Base-by-base conservation (phyloP, 2,797 vertebrate genomes). In the Lepilemur ruficaudatus region DNA sequence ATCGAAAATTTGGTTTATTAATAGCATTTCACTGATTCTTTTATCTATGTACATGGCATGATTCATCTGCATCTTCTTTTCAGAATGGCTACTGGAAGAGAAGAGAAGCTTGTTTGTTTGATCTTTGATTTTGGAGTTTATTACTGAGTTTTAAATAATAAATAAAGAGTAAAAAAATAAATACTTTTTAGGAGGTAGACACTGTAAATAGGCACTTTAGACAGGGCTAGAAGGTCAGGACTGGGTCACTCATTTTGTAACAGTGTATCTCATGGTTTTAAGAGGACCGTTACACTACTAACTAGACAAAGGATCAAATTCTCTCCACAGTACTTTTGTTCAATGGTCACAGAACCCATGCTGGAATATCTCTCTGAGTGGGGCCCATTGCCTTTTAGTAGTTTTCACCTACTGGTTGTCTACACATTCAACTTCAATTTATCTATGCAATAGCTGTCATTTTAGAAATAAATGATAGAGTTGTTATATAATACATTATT, bases 1-100 rank as follows among this genome's bases (percentile, higher is more conserved):
- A 93, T 79, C 94, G 79, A 95, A 92, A 94, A 94, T 41, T 89
- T 82, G 20, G 94, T 93, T 97, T 95, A 85, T 97, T 89, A 79
- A 94, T 86, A 91, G 20, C 20, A 93, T 94, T 91, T 76, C 59
- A 80, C 17, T 80, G 78, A 93, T 89, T 95, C 15, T 80, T 96
- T 94, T 90, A 81, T 50, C 23, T 7, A 30, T 48, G 52, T 78
- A 8, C 48, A 59, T 80, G 11, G 2, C 43, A 11, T 48, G 82
- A 89, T 92, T 86, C 72, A 80, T 95, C 67, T 85, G 81, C 65
- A 85, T 88, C 78, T 95, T 95, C 18, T 61, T 96, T 95, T 75
- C 84, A 52, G 35, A 90, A 95, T 67, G 18, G 35, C 38, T 28
- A 92, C 52, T 38, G 79, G 28, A 86, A 94, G 67, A 79, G 94